Evolutionary conservation across 2,888 invertebrate species (phyloP).

Genomic region (Drosophila paramelanica): DNA sequence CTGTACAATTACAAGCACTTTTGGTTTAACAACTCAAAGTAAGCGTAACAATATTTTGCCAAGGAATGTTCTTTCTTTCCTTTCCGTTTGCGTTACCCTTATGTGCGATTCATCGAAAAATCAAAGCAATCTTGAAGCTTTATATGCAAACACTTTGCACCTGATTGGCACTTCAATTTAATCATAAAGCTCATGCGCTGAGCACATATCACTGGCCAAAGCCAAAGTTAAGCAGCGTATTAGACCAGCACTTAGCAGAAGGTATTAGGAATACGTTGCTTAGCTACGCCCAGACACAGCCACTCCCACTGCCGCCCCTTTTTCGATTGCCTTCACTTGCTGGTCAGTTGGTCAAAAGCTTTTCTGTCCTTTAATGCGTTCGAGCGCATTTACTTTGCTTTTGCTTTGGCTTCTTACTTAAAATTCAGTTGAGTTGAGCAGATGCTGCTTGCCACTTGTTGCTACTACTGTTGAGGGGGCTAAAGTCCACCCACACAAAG

Average conservation of each 20-base stretch:
- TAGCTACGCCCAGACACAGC: background rate
- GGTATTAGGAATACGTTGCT: constrained; percentile 33
- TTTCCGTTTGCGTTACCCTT: background rate
- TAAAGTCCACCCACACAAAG: constrained; percentile 2
- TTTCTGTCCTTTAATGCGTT: constrained; percentile 65
- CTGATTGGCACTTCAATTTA: constrained; percentile 28
- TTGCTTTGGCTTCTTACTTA: constrained; percentile 54
- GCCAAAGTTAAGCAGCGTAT: constrained; percentile 51
- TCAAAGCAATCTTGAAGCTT: constrained; percentile 2
- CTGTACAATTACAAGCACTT: no score
- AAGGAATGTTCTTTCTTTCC: background rate
- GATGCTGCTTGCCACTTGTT: constrained; percentile 34
- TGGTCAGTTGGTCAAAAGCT: constrained; percentile 50
- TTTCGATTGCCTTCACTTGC: constrained; percentile 13
- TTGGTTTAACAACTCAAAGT: background rate
- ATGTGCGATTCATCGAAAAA: background rate
- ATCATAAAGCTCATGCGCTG: constrained; percentile 36
- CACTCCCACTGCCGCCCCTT: background rate
- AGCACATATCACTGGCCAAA: constrained; percentile 58
- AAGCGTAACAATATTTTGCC: background rate
- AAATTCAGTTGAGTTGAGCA: constrained; percentile 39
- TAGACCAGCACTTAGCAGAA: constrained; percentile 54
- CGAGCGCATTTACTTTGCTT: constrained; percentile 64
- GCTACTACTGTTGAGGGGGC: constrained; percentile 12
- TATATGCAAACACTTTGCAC: constrained; percentile 28